Conservation (phyloP, 2,797 vertebrate genomes). For the Phoebastria nigripes region DNA sequence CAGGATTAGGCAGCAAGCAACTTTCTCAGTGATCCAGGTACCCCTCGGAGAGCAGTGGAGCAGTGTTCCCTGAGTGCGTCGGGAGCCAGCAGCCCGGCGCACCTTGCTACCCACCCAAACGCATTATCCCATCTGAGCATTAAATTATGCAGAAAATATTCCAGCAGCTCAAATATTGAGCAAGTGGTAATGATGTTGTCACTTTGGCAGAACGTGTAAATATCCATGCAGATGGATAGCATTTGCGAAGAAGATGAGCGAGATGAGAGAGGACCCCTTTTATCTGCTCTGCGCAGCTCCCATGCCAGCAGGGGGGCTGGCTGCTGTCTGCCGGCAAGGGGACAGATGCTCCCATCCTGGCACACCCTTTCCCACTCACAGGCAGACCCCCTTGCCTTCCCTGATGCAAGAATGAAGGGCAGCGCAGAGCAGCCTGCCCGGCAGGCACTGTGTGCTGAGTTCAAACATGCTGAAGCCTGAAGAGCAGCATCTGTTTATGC, state of each 20-base stretch:
- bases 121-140: constrained; percentile 58
- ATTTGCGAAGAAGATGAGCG: constrained; percentile 1
- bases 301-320: neutral
- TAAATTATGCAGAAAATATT: constrained; percentile 73
- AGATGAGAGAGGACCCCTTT: constrained; percentile 10
- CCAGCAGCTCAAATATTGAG: constrained; percentile 64
- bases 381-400: neutral
- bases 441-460: neutral
- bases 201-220: constrained; percentile 69
- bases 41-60: neutral
- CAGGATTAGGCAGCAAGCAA: neutral
- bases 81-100: neutral
- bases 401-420: neutral
- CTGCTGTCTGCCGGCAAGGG: neutral
- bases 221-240: constrained; percentile 57
- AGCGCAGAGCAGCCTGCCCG: accelerated
- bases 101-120: constrained; percentile 32
- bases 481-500: neutral
- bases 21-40: neutral
- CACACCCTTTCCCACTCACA: neutral
- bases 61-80: accelerated
- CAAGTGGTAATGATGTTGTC: constrained; percentile 69
- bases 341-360: neutral
- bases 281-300: constrained; percentile 13
- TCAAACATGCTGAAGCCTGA: neutral